Evolutionary conservation across 2,888 invertebrate genomes (phyloP).

Genomic region (Drosophila meridionalis): DNA sequence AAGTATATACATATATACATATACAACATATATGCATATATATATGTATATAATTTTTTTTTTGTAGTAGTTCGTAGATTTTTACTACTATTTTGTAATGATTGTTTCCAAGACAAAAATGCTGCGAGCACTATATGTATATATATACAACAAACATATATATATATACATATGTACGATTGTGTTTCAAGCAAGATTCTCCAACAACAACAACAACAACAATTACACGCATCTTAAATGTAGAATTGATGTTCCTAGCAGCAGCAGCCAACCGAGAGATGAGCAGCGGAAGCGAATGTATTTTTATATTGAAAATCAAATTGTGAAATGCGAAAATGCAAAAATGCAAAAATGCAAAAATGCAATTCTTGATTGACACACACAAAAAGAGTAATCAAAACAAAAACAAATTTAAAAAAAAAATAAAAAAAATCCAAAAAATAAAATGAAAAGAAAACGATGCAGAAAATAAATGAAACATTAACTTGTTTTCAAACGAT

Average conservation of each 20-base stretch:
- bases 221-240: slow-evolving; percentile 17
- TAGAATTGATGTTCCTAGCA: slow-evolving; percentile 59
- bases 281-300: slow-evolving; percentile 32
- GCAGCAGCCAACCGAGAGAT: slow-evolving; percentile 14
- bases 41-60: slow-evolving; percentile 16
- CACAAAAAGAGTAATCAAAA: slow-evolving; percentile 14
- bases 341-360: slow-evolving; percentile 10
- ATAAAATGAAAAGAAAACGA: slow-evolving; percentile 36
- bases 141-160: neutral
- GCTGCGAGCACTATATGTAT: slow-evolving; percentile 11
- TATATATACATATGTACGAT: neutral
- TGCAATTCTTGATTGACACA: slow-evolving; percentile 16
- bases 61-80: slow-evolving; percentile 28
- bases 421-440: slow-evolving; percentile 15
- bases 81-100: slow-evolving; percentile 49
- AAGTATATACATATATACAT: neutral
- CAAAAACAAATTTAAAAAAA: neutral
- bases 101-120: slow-evolving; percentile 19
- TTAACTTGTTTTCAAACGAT: slow-evolving; percentile 64
- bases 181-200: slow-evolving; percentile 12
- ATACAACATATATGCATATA: neutral
- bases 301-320: slow-evolving; percentile 37
- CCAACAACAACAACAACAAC: slow-evolving; percentile 27
- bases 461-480: slow-evolving; percentile 60
- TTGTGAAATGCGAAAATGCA: slow-evolving; percentile 11